Evolutionary conservation across 2,888 invertebrate genomes (phyloP), one percentile per base, ranked within the genome.

Genomic region (Lithophane leautieri): DNA sequence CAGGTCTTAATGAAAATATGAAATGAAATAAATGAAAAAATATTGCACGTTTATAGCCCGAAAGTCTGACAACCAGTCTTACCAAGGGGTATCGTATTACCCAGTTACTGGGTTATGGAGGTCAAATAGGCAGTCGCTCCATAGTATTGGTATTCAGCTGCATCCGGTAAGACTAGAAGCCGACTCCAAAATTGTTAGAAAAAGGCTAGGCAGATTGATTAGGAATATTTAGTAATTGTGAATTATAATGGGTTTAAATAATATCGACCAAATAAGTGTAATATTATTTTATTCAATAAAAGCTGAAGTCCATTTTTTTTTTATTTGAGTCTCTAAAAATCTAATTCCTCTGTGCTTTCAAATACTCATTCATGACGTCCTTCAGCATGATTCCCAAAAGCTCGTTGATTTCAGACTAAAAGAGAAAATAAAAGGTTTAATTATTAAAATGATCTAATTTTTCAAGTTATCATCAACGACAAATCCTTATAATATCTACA

Each of bases 341-440:
- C 3, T 79, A 79, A 34, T 47, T 73, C 7, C 11, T 14, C 11
- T 78, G 78, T 9, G 54, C 8, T n/a, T 69, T 63, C 50, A 81
- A 65, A 68, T 68, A 82, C 14, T 71, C 25, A 47, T 88, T 83
- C 7, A 79, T 40, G 4, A 80, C 1, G 1, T 85, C 78, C 63
- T 56, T 54, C 11, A 81, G 14, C 28, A 78, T 16, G 12, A 82
- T 77, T 70, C 62, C 85, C 52, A 85, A 25, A 0, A 87, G 73
- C 22, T 67, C 63, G 67, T 84, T 62, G 42, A 86, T 74, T 54
- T 85, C 82, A 28, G 62, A n/a, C 86, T 86, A 82, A 40, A 82
- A 83, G 1, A 63, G 28, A 62, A 58, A 76, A 12, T 12, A 0
- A 60, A 50, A 42, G 2, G 6, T 25, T n/a, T 63, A 11, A 62